Conservation (phyloP, 2,113 vertebrate genomes). For the Geococcyx californianus region DNA sequence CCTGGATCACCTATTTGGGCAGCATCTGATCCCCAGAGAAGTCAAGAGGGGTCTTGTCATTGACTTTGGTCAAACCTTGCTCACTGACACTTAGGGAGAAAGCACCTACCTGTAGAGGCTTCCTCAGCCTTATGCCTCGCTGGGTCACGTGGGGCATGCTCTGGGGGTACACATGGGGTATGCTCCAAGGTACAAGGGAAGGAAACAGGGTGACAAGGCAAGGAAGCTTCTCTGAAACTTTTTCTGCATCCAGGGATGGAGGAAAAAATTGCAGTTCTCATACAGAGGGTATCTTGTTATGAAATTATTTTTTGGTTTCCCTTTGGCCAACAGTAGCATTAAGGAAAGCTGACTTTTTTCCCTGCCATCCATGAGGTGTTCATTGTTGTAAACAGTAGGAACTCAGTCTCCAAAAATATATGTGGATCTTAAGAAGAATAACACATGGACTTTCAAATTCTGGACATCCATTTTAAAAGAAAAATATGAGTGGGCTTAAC, state of each 20-base stretch:
- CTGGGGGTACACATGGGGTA: no score
- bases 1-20: neutral
- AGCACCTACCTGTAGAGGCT: neutral
- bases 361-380: conserved; percentile 15
- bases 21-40: neutral
- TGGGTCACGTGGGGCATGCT: neutral
- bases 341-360: neutral
- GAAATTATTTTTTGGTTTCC: neutral
- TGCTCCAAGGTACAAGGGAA: neutral
- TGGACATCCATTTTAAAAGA: conserved; percentile 48
- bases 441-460: neutral
- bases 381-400: conserved; percentile 47
- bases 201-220: neutral
- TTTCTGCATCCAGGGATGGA: neutral
- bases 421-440: conserved; percentile 48
- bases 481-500: conserved; percentile 42
- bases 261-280: neutral
- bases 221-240: neutral
- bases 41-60: neutral
- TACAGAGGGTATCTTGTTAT: neutral
- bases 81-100: neutral
- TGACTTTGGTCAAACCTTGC: neutral
- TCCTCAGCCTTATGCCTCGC: neutral
- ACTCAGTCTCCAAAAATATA: conserved; percentile 40
- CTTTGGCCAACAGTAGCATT: conserved; percentile 1